Conservation (phyloP, 2,888 invertebrate species). For the Terebella lapidaria region DNA sequence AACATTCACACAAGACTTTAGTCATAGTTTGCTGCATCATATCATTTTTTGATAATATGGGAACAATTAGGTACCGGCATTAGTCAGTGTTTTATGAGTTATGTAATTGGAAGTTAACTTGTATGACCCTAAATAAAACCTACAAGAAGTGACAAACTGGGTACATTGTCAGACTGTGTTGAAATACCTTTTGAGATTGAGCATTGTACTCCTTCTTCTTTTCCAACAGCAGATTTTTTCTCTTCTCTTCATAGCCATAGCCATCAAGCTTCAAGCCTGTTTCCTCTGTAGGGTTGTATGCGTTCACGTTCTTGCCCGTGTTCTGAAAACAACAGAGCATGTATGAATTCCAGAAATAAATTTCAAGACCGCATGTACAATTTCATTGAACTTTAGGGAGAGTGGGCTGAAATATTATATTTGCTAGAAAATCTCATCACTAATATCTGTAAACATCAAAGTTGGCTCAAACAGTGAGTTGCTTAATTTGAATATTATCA, state of each 20-base stretch:
- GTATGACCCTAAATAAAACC: neutral
- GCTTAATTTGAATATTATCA: too few relatives aligned
- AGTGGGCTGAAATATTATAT: too few relatives aligned
- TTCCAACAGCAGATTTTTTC: conserved; percentile 33
- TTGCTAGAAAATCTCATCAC: too few relatives aligned
- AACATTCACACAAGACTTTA: neutral
- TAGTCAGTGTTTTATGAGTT: neutral
- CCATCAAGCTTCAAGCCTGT: neutral
- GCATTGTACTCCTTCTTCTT: conserved; percentile 37
- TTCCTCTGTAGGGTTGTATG: neutral
- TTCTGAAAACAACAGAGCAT: too few relatives aligned
- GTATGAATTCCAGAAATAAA: too few relatives aligned
- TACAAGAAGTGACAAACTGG: neutral
- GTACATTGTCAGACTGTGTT: neutral
- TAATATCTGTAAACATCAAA: too few relatives aligned
- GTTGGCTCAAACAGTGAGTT: too few relatives aligned
- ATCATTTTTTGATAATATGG: neutral
- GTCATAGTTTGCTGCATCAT: too few relatives aligned
- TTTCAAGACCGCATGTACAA: too few relatives aligned
- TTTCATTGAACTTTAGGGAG: too few relatives aligned
- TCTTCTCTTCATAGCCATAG: conserved; percentile 29
- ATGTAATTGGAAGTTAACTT: neutral
- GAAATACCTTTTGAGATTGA: neutral
- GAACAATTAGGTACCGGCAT: neutral
- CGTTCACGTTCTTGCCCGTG: too few relatives aligned